Conservation (phyloP, 2,797 vertebrate genomes). For the Ataeniobius toweri region DNA sequence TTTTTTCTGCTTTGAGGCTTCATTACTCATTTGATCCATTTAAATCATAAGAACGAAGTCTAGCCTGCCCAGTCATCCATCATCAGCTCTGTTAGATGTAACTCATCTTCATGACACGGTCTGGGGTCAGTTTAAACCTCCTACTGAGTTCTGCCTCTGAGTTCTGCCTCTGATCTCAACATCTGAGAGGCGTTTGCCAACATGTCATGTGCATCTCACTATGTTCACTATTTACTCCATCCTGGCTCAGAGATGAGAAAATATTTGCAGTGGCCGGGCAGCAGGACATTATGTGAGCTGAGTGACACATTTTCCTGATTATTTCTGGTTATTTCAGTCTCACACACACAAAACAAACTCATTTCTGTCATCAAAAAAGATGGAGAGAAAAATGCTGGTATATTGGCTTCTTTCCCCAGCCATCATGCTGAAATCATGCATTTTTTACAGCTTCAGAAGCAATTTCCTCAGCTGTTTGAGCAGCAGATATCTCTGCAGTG, state of each 20-base stretch:
- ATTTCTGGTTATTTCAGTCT: conserved; percentile 16
- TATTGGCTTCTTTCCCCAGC: conserved; percentile 34
- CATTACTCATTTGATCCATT: not conserved
- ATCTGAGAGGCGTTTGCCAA: not conserved
- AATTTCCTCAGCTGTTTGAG: conserved; percentile 59
- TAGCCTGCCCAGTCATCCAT: not conserved
- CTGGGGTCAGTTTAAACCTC: not conserved
- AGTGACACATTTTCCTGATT: conserved; percentile 1
- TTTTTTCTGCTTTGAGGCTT: not conserved
- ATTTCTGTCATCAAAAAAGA: conserved; percentile 16
- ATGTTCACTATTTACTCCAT: conserved; percentile 6
- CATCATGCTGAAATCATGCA: conserved; percentile 31
- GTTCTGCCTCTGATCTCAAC: not conserved
- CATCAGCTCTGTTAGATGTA: not conserved
- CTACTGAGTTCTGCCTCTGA: not conserved
- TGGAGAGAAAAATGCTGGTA: conserved; percentile 25
- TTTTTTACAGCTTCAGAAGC: conserved; percentile 37
- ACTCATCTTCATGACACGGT: not conserved
- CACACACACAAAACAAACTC: conserved; percentile 10
- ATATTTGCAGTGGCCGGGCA: conserved; percentile 6
- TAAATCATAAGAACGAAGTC: not conserved
- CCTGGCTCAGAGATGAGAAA: not conserved
- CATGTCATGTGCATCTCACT: not conserved
- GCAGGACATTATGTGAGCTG: conserved; percentile 1
- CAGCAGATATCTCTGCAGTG: conserved; percentile 45